Base-by-base conservation (phyloP, 1,140 invertebrate genomes). In the Onthophagus taurus region DNA sequence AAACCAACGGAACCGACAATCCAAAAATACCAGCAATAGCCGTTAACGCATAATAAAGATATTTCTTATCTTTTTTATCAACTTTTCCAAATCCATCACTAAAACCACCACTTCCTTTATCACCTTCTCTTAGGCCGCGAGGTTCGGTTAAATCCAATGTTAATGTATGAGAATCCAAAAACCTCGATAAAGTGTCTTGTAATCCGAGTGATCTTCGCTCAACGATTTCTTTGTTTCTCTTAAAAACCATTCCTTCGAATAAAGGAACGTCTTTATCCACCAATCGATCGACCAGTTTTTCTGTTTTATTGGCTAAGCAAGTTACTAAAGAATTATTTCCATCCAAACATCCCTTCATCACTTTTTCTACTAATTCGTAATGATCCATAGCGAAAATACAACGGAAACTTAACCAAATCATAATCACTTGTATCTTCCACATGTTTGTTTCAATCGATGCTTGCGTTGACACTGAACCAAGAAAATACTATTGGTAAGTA, bases 1-100 rank as follows among this genome's bases (percentile, higher is more conserved):
- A 60, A 3, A 69, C 64, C 41, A 72, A 36, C 0, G 71, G 70
- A 13, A 66, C 70, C 19, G 76, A 76, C 48, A 81, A 72, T 47
- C 75, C 76, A 58, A 78, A 72, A 46, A 77, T 77, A 19, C 76
- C 77, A 1, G 34, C 12, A 31, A 44, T 12, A 46, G 74, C 77
- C 44, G 77, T 71, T 51, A 78, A 44, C 8, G 58, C 54, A 34
- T 64, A 64, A n/a, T 55, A 44, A 29, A 59, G 43, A 31, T 56
- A 57, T 39, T 54, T 61, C 19, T 45, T 50, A 35, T 59, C 57
- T 33, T 53, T 55, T 31, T 50, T 58, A 6, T 44, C 54, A 17
- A 54, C 52, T 34, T 50, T 29, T 20, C 50, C 53, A n/a, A 48
- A 43, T 13, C 46, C 37, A n/a, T n/a, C n/a, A 20, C 44, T 37